These are phyloP conservation scores for Pseudococcus jackbeardsleyi DNA, from an alignment of 2,888 invertebrate genomes.

Conservation along the genomic window DNA sequence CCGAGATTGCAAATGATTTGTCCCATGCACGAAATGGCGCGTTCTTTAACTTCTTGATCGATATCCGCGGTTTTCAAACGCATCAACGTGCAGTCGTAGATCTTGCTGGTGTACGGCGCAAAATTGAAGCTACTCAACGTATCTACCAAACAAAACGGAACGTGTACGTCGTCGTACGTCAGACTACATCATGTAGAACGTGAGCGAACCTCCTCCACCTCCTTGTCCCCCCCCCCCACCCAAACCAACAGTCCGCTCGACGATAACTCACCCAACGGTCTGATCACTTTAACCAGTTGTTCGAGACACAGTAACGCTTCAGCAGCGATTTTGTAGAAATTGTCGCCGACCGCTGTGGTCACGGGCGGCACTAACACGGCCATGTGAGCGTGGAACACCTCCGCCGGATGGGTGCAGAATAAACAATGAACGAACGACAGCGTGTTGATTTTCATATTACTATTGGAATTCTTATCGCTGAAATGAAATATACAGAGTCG, in stretches of 20 bases:
- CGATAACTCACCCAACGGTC: slow-evolving; percentile 83
- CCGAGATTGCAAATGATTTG: slow-evolving; percentile 94
- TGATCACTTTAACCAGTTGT: slow-evolving; percentile 92
- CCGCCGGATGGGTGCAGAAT: slow-evolving; percentile 83
- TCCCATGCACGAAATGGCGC: slow-evolving; percentile 97
- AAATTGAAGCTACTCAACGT: slow-evolving; percentile 76
- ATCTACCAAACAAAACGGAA: slow-evolving; percentile 6
- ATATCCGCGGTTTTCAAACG: slow-evolving; percentile 94
- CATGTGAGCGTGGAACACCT: slow-evolving; percentile 86
- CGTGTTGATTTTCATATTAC: slow-evolving; percentile 98
- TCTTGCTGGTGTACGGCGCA: slow-evolving; percentile 81
- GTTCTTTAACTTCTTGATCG: slow-evolving; percentile 99
- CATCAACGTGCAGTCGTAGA: slow-evolving; percentile 87
- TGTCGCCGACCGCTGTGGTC: slow-evolving; percentile 90
- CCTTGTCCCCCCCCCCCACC: no score
- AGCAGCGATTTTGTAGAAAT: slow-evolving; percentile 98
- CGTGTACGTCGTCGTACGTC: not conserved
- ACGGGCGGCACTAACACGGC: slow-evolving; percentile 85
- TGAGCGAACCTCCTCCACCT: no score
- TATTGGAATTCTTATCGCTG: slow-evolving; percentile 92
- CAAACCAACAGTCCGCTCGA: no score
- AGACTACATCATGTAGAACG: no score
- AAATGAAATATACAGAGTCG: slow-evolving; percentile 59
- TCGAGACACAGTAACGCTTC: slow-evolving; percentile 95
- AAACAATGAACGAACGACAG: slow-evolving; percentile 90